Base-by-base conservation (phyloP, 2,797 vertebrate species). In the Sylvia borin region DNA sequence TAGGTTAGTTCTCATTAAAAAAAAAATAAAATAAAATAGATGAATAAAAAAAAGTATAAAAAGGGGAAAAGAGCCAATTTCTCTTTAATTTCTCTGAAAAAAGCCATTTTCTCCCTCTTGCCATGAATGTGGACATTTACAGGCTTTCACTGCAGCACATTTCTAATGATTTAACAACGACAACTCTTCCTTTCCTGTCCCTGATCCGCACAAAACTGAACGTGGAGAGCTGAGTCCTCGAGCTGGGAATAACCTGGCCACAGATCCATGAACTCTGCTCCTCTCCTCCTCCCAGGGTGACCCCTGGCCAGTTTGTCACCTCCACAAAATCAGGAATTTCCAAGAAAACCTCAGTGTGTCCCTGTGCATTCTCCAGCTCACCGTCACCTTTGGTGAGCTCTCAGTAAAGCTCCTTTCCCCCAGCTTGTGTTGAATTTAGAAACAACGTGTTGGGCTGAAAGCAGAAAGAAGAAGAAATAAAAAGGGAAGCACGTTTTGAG, bases 201-300 rank as follows among this genome's bases (percentile, higher is more conserved):
- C 62, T 31, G 27, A 42, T 19, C 17, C n/a, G 15, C 0, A 3
- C 10, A 27, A 38, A 74, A 13, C 0, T 2, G 2, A n/a, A 2
- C 1, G 8, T 67, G 32, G 7, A 19, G 38, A 65, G 25, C 24
- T 55, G 50, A 11, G 16, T 6, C 70, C 73, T 32, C 2, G 9
- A 58, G 42, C 51, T 47, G 80, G 55, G 51, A 38, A 76, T 45
- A 16, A 58, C 43, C 38, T 47, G 45, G 8, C 24, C 42, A 42
- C 29, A 18, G 22, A 38, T 5, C 31, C 62, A 10, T 11, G 51
- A 57, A 9, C 29, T 14, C 7, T 10, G 2, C 13, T 54, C 47
- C 72, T 17, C 54, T 68, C 34, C 67, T n/a, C 48, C 16, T 19
- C n/a, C 43, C 66, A 45, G 21, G 53, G 27, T 55, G 50, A 71